These are phyloP conservation scores for Tipula lateralis DNA, from an alignment of 2,888 invertebrate genomes.

Conservation along the genomic window DNA sequence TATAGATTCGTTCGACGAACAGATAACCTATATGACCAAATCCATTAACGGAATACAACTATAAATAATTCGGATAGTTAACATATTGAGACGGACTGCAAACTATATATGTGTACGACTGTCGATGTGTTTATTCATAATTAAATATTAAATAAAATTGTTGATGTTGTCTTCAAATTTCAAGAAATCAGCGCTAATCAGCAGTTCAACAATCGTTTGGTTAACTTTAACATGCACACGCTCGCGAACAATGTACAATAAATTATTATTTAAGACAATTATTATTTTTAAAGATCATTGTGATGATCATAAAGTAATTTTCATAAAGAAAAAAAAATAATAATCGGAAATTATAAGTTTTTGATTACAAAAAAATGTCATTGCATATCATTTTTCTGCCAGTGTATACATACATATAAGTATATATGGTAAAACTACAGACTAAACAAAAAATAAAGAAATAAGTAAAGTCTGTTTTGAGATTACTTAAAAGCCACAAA, in stretches of 20 bases:
- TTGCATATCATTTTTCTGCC: not conserved
- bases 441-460: not conserved
- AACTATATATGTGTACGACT: not conserved
- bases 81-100: not conserved
- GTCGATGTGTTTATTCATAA: not conserved
- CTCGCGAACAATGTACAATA: not conserved
- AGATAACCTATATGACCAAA: not conserved
- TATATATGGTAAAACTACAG: not conserved
- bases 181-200: conserved; percentile 20
- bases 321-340: not conserved
- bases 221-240: not conserved
- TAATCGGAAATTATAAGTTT: conserved; percentile 11
- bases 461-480: not conserved
- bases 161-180: conserved; percentile 6
- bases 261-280: not conserved
- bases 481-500: not conserved
- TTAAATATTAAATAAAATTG: not conserved
- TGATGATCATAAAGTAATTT: not conserved
- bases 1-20: too few relatives aligned
- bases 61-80: not conserved
- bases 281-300: not conserved
- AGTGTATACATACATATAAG: not conserved
- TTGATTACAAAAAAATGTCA: not conserved
- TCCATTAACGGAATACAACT: not conserved
- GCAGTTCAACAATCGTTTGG: not conserved